phyloP scores from a whole-genome alignment of 2,797 vertebrate genomes.

The Vespertilio murinus region DNA sequence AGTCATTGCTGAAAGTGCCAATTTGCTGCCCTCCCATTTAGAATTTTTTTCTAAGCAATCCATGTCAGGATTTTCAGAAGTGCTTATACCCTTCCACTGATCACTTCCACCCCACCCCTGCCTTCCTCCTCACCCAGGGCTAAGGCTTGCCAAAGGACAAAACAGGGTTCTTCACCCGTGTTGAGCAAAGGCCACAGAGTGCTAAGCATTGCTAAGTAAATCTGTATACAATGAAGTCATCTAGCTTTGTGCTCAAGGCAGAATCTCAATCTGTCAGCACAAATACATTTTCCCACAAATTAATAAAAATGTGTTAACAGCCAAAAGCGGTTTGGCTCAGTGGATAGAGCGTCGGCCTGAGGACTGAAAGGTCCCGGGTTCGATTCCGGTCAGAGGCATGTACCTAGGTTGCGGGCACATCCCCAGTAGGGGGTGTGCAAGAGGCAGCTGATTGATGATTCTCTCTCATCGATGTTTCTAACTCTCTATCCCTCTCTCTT shows the following conservation, averaged over 20 bases:
- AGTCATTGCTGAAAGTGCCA: neutral
- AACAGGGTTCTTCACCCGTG: neutral
- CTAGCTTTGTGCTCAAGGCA: neutral
- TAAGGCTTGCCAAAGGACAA: neutral
- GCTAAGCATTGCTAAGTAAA: neutral
- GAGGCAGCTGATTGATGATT: too few relatives aligned
- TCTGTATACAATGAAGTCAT: neutral
- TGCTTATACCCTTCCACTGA: neutral
- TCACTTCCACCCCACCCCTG: neutral
- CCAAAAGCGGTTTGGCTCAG: too few relatives aligned
- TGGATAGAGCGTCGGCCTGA: too few relatives aligned
- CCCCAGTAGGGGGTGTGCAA: too few relatives aligned
- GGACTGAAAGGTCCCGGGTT: too few relatives aligned
- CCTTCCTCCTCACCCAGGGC: neutral
- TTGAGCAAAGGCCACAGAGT: neutral
- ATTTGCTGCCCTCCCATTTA: neutral
- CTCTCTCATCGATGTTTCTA: too few relatives aligned
- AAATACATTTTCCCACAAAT: neutral
- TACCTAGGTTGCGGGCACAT: too few relatives aligned
- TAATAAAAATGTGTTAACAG: neutral
- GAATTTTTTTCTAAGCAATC: slow-evolving; percentile 32
- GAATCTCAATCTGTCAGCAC: neutral
- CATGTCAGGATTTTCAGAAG: slow-evolving; percentile 2
- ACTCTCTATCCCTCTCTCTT: too few relatives aligned
- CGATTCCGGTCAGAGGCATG: too few relatives aligned